Evolutionary conservation across 2,888 invertebrate species (phyloP).

Genomic region (Spodoptera littoralis): DNA sequence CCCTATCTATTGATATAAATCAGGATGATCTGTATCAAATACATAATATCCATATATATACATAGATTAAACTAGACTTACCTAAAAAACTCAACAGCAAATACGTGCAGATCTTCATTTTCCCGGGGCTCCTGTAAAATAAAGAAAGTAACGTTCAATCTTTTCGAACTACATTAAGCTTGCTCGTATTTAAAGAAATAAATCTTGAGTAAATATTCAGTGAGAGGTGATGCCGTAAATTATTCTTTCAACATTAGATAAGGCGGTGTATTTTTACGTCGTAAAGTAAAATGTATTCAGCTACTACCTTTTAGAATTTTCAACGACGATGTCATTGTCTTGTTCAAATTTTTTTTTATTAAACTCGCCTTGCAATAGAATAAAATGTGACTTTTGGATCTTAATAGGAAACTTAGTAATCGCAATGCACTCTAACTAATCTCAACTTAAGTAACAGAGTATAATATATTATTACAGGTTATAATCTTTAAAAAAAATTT

Average conservation of each 20-base stretch:
- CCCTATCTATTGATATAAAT: too few species aligned
- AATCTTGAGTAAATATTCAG: constrained; percentile 38
- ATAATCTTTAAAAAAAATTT: too few species aligned
- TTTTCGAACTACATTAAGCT: constrained; percentile 44
- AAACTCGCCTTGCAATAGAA: too few species aligned
- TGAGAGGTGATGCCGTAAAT: constrained; percentile 27
- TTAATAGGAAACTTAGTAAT: too few species aligned
- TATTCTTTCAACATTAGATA: constrained; percentile 36
- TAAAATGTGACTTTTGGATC: too few species aligned
- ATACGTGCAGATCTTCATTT: constrained; percentile 85
- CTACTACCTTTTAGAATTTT: background rate
- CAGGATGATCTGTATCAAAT: too few species aligned
- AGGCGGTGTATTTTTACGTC: constrained; percentile 6
- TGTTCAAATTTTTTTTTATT: too few species aligned
- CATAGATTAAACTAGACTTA: constrained; percentile 66
- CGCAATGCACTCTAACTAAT: too few species aligned
- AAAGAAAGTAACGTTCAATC: constrained; percentile 54
- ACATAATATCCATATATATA: too few species aligned
- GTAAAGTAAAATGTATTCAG: constrained; percentile 3
- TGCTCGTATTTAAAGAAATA: constrained; percentile 33
- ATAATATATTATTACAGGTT: too few species aligned
- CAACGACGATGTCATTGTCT: too few species aligned
- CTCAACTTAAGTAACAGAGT: too few species aligned
- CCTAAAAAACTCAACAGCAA: constrained; percentile 86
- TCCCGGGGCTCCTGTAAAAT: constrained; percentile 80